Base-by-base conservation (phyloP, 2,888 invertebrate species). In the Pediacus dermestoides region DNA sequence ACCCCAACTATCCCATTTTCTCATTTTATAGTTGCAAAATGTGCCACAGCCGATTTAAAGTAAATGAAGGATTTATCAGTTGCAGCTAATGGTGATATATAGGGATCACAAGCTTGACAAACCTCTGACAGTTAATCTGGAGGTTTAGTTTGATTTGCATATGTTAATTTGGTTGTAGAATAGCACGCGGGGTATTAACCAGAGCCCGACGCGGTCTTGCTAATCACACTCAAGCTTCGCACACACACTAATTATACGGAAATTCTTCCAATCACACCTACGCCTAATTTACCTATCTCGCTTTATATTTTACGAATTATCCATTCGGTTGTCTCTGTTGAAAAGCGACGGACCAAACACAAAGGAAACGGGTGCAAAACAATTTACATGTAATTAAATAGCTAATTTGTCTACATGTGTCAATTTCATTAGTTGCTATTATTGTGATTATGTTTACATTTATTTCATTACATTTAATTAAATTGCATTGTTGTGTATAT, bases 81-180 rank as follows among this genome's bases (percentile, higher is more conserved):
- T 40, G 39, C 37, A n/a, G 45, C 43, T 44, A 52, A 50, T 52
- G 47, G 53, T 54, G 55, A 52, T 50, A 48, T 48, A 51, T 48
- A 45, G 50, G 55, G 55, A 55, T 57, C 56, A 54, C 46, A 54
- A 40, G 53, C 58, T 56, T 62, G 62, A 62, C 60, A 64, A 64
- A 64, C 63, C 61, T 60, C 58, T 63, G 62, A 62, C 62, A 60
- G 61, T 60, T 63, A 63, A 63, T 64, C 63, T 63, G 53, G 50
- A 56, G 61, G 54, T 58, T 63, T 61, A 59, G 55, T 47, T 42
- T 38, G 48, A 64, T 64, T 64, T 64, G 61, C 64, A 64, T 64
- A 63, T 63, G 63, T 60, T 64, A 63, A 64, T 63, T 63, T 52
- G 42, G 44, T 48, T 46, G 37, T 51, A 42, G 52, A 50, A 49